These are phyloP conservation scores for Siniperca scherzeri DNA, from an alignment of 2,797 vertebrate species.

Conservation along the genomic window DNA sequence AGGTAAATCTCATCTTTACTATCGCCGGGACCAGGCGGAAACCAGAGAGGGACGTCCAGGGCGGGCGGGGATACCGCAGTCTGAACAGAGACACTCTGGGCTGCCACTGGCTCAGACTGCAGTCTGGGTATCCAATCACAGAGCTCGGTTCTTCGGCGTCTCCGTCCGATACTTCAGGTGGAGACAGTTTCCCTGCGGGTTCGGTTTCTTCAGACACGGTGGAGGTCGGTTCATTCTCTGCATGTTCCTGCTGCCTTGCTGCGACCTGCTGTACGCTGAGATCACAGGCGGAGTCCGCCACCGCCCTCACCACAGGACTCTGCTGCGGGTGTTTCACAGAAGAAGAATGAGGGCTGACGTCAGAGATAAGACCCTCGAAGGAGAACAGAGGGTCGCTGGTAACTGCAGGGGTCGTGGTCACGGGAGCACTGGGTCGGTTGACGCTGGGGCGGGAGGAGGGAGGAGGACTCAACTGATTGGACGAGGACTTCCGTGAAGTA, in stretches of 20 bases:
- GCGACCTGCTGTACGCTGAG: background rate
- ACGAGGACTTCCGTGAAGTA: background rate
- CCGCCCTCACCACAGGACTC: slow-evolving; percentile 45
- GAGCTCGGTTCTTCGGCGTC: accelerated
- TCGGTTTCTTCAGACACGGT: slow-evolving; percentile 42
- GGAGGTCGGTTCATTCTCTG: slow-evolving; percentile 56
- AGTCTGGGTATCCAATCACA: background rate
- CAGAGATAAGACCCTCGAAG: too few relatives aligned
- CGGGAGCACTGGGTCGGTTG: background rate
- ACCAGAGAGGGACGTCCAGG: slow-evolving; percentile 73
- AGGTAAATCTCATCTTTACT: slow-evolving; percentile 53
- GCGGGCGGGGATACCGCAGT: slow-evolving; percentile 78
- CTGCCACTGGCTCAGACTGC: background rate
- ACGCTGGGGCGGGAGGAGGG: background rate
- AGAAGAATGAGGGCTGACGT: background rate
- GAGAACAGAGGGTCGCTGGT: background rate
- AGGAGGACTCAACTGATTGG: background rate
- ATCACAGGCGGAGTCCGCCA: slow-evolving; percentile 69
- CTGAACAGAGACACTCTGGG: slow-evolving; percentile 82
- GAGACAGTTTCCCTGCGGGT: background rate
- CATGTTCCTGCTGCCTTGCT: background rate
- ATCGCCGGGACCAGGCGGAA: slow-evolving; percentile 43
- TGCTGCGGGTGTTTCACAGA: background rate
- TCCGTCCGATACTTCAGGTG: background rate
- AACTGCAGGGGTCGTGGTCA: background rate